Percentiles rank a stretch among this genome's conserved stretches.
phyloP scores from a whole-genome alignment of 2,797 vertebrate species.

The Sebastes matsubarae region DNA sequence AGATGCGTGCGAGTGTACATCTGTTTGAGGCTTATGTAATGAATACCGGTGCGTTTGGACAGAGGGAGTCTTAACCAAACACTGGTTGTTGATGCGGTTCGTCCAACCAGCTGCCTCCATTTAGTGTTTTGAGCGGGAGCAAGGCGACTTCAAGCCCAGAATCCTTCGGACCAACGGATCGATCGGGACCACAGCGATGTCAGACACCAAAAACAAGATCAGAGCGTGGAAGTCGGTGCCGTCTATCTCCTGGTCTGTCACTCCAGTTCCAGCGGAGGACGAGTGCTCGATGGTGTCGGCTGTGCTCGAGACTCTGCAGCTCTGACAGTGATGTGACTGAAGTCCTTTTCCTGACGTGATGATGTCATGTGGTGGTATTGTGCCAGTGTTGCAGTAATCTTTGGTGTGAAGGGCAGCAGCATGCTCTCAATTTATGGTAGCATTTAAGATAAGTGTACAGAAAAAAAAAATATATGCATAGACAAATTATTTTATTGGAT shows the following conservation, averaged over 20 bases:
- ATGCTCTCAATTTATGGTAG: slow-evolving; percentile 77
- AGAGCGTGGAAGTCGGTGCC: slow-evolving; percentile 5
- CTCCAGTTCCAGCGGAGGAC: slow-evolving; percentile 20
- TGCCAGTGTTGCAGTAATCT: slow-evolving; percentile 75
- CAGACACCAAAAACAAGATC: slow-evolving; percentile 39
- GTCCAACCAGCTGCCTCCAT: slow-evolving; percentile 34
- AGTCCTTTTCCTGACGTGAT: slow-evolving; percentile 64
- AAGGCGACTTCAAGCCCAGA: slow-evolving; percentile 37
- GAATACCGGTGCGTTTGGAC: slow-evolving; percentile 43
- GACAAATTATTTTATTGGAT: slow-evolving; percentile 50
- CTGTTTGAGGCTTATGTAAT: slow-evolving; percentile 62
- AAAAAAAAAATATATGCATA: slow-evolving; percentile 49
- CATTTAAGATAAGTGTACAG: slow-evolving; percentile 75
- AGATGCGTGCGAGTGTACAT: slow-evolving; percentile 55
- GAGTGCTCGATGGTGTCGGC: slow-evolving; percentile 16
- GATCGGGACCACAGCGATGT: slow-evolving; percentile 22
- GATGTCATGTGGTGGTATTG: slow-evolving; percentile 78
- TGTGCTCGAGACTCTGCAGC: slow-evolving; percentile 35
- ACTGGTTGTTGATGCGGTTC: slow-evolving; percentile 24
- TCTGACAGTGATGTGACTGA: slow-evolving; percentile 59
- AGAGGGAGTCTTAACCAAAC: slow-evolving; percentile 29
- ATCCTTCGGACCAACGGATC: slow-evolving; percentile 40
- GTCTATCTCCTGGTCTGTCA: slow-evolving; percentile 27
- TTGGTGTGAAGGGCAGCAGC: slow-evolving; percentile 75
- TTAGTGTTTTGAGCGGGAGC: slow-evolving; percentile 40